Evolutionary conservation across 2,113 vertebrate species (phyloP).

Genomic region (Centropus unirufus): DNA sequence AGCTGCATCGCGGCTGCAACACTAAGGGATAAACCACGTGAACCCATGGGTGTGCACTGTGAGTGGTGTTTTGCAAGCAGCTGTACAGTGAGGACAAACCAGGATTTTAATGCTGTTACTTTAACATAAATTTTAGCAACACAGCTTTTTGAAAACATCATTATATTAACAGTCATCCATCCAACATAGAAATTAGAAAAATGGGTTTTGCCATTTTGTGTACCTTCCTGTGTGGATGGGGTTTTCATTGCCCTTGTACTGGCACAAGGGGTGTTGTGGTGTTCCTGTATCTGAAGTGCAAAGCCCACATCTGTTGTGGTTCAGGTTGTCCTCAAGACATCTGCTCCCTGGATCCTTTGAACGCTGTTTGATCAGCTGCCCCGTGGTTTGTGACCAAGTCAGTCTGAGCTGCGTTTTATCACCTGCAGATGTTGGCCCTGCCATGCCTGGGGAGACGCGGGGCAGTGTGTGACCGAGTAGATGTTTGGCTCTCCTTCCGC

Average conservation of each 20-base stretch:
- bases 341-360: not conserved
- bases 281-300: not conserved
- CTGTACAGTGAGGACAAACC: not conserved
- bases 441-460: not conserved
- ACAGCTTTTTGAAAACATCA: not conserved
- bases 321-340: not conserved
- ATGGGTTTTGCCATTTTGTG: not conserved
- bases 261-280: not conserved
- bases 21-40: not conserved
- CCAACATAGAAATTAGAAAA: not conserved
- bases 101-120: not conserved
- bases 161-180: slow-evolving; percentile 3
- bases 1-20: not conserved
- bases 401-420: not conserved
- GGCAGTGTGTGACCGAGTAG: not conserved
- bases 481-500: not conserved
- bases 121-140: not conserved
- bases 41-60: not conserved
- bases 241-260: slow-evolving; percentile 13
- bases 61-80: not conserved
- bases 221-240: not conserved
- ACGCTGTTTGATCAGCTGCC: not conserved
- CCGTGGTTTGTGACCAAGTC: not conserved
- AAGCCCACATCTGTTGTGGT: slow-evolving; percentile 24
- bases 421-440: slow-evolving; percentile 21